Base-by-base conservation (phyloP, 2,797 vertebrate species). In the Peromyscus attwateri region DNA sequence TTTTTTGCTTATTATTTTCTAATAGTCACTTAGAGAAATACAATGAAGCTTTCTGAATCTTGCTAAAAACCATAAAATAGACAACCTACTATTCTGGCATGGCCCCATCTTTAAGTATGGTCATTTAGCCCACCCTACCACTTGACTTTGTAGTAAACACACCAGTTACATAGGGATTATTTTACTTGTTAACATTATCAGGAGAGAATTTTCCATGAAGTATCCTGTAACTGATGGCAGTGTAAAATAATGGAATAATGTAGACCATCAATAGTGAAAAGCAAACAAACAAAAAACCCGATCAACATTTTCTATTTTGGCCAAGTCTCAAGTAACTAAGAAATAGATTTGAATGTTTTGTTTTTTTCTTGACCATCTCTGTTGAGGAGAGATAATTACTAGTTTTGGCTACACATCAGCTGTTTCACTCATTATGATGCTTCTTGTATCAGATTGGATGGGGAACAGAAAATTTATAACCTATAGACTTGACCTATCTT, bases 1-100 rank as follows among this genome's bases (percentile, higher is more conserved):
- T 16, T 97, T 97, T 95, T 73, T 87, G 73, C 84, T 98, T 96
- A 96, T 96, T 97, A 96, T 96, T 96, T 96, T 96, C 91, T 97
- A 98, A 98, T 97, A 75, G 96, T 83, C 94, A 95, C 62, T 83
- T 96, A 92, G 40, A 94, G 55, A 96, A 94, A 55, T 57, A 82
- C 27, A 75, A 81, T 62, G 55, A 96, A 95, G 64, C 66, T 94
- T 81, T 81, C 70, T 95, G 76, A 87, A 89, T 94, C 31, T 66
- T 55, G 93, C 77, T 57, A 55, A 89, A 97, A 85, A 90, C 43
- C 16, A 25, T 66, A 87, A 96, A 95, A 91, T 76, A 96, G 91
- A 88, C 57, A 85, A 10, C 37, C 55, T 93, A 85, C 49, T 13
- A 94, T 60, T 43, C 75, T 96, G 93, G 81, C 77, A 93, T 62